Conservation (phyloP, 2,797 vertebrate species). For the Sphaeramia orbicularis region DNA sequence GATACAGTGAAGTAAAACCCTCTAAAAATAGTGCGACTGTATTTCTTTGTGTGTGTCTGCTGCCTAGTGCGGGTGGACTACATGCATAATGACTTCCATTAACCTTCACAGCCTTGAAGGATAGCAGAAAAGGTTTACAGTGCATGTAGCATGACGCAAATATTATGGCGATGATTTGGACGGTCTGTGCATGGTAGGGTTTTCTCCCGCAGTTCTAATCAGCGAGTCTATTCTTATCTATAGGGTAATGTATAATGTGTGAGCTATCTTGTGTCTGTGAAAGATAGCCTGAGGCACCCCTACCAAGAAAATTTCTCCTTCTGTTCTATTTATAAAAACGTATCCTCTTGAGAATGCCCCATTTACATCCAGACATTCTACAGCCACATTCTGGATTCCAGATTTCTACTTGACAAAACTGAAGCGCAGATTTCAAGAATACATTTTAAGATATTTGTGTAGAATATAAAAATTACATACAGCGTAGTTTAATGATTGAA, state of each 20-base stretch:
- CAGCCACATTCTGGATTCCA: neutral
- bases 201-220: slow-evolving; percentile 5
- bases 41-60: slow-evolving; percentile 57
- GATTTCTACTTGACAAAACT: neutral
- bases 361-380: slow-evolving; percentile 18
- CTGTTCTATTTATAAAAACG: slow-evolving; percentile 21
- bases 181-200: neutral
- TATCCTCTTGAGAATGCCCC: slow-evolving; percentile 15
- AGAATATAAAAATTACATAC: neutral
- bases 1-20: slow-evolving; percentile 74
- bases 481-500: too few relatives aligned
- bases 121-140: slow-evolving; percentile 53
- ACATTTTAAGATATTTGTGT: neutral
- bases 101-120: slow-evolving; percentile 73
- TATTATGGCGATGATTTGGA: slow-evolving; percentile 4
- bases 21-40: slow-evolving; percentile 78
- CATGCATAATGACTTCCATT: slow-evolving; percentile 80
- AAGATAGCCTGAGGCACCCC: slow-evolving; percentile 23
- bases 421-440: neutral
- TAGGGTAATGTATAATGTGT: slow-evolving; percentile 25
- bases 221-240: slow-evolving; percentile 16
- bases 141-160: slow-evolving; percentile 41
- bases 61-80: slow-evolving; percentile 56
- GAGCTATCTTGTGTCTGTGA: slow-evolving; percentile 22
- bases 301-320: slow-evolving; percentile 14